Percentiles rank a stretch among this genome's conserved stretches.
Evolutionary conservation across 1,140 invertebrate species (phyloP).

Genomic region (Panulirus ornatus): DNA sequence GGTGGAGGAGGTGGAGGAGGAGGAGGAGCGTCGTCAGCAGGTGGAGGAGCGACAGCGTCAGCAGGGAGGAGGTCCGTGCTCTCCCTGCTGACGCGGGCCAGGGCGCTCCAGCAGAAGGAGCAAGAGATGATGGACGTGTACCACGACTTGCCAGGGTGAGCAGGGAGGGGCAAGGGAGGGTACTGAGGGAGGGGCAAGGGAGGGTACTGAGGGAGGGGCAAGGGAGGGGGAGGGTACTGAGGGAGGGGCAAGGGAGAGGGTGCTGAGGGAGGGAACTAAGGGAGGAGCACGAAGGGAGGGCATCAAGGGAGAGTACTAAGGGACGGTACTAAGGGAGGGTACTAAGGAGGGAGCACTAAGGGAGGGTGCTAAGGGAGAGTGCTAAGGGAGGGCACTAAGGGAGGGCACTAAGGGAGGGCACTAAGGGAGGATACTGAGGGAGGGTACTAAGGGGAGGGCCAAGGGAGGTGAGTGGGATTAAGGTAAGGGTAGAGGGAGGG

Average conservation of each 20-base stretch:
- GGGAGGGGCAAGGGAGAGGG: not conserved
- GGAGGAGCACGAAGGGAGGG: not conserved
- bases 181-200: not conserved
- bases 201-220: not conserved
- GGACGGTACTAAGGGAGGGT: not conserved
- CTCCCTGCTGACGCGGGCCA: slow-evolving; percentile 67
- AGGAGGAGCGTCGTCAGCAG: not conserved
- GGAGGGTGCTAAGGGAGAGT: not conserved
- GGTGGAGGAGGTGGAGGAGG: slow-evolving; percentile 15
- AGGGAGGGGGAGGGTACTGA: not conserved
- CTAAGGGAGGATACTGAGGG: too few relatives aligned
- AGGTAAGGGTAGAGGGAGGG: too few relatives aligned
- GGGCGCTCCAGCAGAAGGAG: slow-evolving; percentile 74
- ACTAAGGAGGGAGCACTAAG: not conserved
- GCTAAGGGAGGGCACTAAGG: too few relatives aligned
- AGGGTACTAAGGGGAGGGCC: too few relatives aligned
- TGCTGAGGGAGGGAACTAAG: not conserved
- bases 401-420: too few relatives aligned
- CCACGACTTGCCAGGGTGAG: slow-evolving; percentile 73
- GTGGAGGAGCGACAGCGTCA: not conserved
- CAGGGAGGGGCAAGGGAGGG: too few relatives aligned
- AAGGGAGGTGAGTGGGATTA: too few relatives aligned
- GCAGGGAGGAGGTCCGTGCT: slow-evolving; percentile 56
- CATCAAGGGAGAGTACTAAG: not conserved
- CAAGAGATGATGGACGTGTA: slow-evolving; percentile 72